phyloP scores from a whole-genome alignment of 2,888 invertebrate species.

The Phyto melanocephala region DNA sequence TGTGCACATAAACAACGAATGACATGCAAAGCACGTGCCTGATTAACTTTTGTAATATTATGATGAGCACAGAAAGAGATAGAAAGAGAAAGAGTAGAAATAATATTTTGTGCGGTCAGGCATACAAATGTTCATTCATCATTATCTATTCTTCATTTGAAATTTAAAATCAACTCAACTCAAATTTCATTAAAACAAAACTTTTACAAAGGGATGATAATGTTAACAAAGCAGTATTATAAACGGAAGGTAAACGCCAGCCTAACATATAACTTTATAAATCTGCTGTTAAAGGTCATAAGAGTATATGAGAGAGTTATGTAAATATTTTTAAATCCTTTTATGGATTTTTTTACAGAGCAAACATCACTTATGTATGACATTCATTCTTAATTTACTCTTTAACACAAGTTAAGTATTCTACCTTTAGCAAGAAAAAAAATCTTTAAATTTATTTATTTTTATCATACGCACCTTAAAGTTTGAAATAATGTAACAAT shows the following conservation, averaged over 20 bases:
- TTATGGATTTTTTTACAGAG: no score
- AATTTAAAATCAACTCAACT: not conserved
- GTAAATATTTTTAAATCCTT: no score
- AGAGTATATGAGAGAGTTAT: no score
- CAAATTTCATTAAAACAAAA: not conserved
- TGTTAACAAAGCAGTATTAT: not conserved
- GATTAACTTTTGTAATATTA: slow-evolving; percentile 16
- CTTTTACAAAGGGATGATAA: not conserved
- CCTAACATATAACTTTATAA: no score
- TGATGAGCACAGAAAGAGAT: not conserved
- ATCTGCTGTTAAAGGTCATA: not conserved
- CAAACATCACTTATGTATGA: no score
- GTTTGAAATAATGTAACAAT: no score
- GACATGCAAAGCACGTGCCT: slow-evolving; percentile 20
- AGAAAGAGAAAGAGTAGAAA: not conserved
- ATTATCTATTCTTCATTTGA: not conserved
- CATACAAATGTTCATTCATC: slow-evolving; percentile 7
- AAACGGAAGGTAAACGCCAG: not conserved
- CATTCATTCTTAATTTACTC: no score
- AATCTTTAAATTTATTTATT: no score
- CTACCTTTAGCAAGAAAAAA: no score
- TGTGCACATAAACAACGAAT: not conserved
- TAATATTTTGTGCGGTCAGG: not conserved
- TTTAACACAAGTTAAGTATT: no score
- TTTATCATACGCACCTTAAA: no score